phyloP scores from a whole-genome alignment of 2,113 vertebrate genomes.

The Cisticola juncidis region DNA sequence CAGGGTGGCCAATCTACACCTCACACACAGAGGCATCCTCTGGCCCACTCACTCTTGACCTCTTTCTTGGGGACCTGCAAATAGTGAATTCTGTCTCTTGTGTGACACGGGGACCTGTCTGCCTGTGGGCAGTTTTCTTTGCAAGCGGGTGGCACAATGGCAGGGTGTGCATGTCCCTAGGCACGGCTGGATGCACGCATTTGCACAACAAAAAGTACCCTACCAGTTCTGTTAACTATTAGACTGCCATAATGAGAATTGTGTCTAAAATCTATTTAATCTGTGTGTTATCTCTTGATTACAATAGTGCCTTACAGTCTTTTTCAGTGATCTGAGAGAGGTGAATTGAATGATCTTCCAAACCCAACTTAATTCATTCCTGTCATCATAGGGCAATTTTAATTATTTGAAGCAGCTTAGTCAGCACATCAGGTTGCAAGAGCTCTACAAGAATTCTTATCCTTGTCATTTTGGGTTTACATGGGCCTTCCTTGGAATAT shows the following conservation, averaged over 20 bases:
- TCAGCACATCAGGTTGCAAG: not conserved
- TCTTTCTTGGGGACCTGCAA: not conserved
- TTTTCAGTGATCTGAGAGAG: not conserved
- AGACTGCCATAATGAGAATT: not conserved
- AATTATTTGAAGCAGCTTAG: not conserved
- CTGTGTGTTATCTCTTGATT: fast-evolving
- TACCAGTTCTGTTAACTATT: not conserved
- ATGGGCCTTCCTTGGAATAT: not conserved
- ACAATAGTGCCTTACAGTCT: not conserved
- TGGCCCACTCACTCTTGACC: not conserved
- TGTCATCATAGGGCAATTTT: not conserved
- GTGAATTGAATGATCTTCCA: not conserved
- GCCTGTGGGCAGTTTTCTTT: not conserved
- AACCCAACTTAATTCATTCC: not conserved
- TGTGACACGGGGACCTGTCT: not conserved
- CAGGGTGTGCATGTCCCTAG: not conserved
- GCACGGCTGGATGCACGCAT: too few relatives aligned
- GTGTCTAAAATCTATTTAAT: not conserved
- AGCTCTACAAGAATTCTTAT: not conserved
- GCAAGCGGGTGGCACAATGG: too few relatives aligned
- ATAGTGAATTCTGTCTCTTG: not conserved
- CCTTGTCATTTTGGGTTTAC: not conserved
- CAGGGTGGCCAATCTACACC: not conserved
- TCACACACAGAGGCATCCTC: not conserved
- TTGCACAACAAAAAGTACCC: not conserved